Evolutionary conservation across 92 coral and sea anemone species (phyloP), one percentile per base, ranked within the genome.

Genomic region (Epizoanthus stellaris): DNA sequence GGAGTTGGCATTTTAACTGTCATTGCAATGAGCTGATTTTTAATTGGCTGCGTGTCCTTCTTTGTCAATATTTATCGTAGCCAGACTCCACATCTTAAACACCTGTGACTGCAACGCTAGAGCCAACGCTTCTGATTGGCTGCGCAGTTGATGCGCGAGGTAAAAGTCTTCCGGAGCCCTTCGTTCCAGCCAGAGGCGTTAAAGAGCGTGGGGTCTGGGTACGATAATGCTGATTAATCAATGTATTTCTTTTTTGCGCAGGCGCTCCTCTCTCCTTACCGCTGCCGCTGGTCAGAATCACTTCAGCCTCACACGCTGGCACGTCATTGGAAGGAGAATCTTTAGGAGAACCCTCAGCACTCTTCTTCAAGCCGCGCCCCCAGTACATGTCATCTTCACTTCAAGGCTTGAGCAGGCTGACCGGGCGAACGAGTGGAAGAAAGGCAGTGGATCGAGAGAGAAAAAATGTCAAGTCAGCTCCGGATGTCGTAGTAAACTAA

Each of bases 261-360:
- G 98, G 98, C 40, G 98, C 98, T 13, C 98, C 95, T 17, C 92
- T 96, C 10, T 83, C 95, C 23, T 89, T 89, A 84, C 98, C 98
- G 15, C 84, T 96, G 73, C 95, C 98, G 92, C 95, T 96, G 96
- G 98, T 91, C 93, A 85, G 96, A 82, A 95, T 94, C 73, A 95
- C 94, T 42, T 92, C 95, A 73, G 94, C 98, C 21, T 93, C 95
- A 20, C 86, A 87, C 64, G 85, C 81, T 19, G 93, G 80, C 45
- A 87, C 86, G 14, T 21, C 80, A 43, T 81, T 93, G 10, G 89
- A 92, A 68, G 90, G 85, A 70, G 89, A 87, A 52, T 96, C 96
- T 45, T 53, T 88, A 45, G 90, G 90, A 36, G 91, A 87, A 79
- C 88, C 81, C 36, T 68, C 82, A n/a, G 86, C 88, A 14, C 59